phyloP scores from a whole-genome alignment of 2,797 vertebrate genomes.

The Discoglossus pictus region DNA sequence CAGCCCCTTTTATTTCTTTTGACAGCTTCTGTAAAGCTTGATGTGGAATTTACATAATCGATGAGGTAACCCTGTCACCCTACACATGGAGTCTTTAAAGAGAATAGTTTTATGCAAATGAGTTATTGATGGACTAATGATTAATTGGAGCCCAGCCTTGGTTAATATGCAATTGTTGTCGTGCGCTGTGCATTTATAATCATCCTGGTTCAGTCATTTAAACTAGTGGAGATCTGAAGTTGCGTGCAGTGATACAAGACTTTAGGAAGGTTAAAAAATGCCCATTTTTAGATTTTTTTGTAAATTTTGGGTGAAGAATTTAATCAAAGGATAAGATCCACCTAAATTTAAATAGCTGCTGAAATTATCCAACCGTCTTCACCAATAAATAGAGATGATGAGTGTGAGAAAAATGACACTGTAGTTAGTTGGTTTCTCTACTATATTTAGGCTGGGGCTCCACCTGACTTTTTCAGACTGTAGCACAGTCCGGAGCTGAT shows the following conservation, averaged over 20 bases:
- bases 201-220: slow-evolving; percentile 88
- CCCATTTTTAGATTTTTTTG: no score
- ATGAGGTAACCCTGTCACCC: slow-evolving; percentile 93
- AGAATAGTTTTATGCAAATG: slow-evolving; percentile 97
- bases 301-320: no score
- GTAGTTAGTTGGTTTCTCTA: no score
- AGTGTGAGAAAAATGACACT: no score
- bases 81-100: slow-evolving; percentile 90
- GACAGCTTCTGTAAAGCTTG: slow-evolving; percentile 85
- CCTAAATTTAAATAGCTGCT: no score
- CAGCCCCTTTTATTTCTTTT: slow-evolving; percentile 83
- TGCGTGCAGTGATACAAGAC: slow-evolving; percentile 66
- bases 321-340: no score
- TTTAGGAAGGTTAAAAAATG: slow-evolving; percentile 16
- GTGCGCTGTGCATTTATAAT: slow-evolving; percentile 87
- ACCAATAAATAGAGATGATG: no score
- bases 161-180: slow-evolving; percentile 93
- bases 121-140: slow-evolving; percentile 95
- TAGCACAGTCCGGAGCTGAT: no score
- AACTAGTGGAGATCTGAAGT: slow-evolving; percentile 82
- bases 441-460: no score
- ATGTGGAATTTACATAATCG: slow-evolving; percentile 95
- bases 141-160: slow-evolving; percentile 90
- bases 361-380: no score
- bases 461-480: no score